A percentile compares a stretch with the other conserved stretches of the same genome.
Evolutionary conservation across 2,113 vertebrate species (phyloP).

Genomic region (Oryzias curvinotus): DNA sequence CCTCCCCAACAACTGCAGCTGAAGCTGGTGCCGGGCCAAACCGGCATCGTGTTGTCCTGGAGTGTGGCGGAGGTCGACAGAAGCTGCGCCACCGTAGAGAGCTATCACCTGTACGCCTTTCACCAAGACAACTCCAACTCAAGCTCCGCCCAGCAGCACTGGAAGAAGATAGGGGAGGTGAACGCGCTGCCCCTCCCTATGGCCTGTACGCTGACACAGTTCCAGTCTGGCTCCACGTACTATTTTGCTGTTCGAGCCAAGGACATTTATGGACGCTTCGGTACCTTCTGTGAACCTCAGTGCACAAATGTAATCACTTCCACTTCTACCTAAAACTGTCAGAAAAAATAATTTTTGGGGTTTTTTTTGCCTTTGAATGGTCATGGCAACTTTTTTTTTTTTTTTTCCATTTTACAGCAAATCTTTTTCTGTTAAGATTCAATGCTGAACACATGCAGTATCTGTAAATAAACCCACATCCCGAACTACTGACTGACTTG

Average conservation of each 20-base stretch:
- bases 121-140: conserved; percentile 80
- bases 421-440: conserved; percentile 34
- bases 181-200: conserved; percentile 95
- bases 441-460: conserved; percentile 35
- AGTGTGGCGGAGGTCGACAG: conserved; percentile 92
- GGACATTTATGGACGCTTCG: conserved; percentile 94
- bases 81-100: conserved; percentile 90
- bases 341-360: background rate
- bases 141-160: conserved; percentile 78
- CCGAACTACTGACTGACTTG: conserved; percentile 47
- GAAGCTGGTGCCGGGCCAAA: conserved; percentile 92
- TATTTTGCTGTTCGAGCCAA: conserved; percentile 96
- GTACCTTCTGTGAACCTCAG: conserved; percentile 96
- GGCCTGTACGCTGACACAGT: conserved; percentile 98
- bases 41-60: conserved; percentile 97
- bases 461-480: conserved; percentile 60
- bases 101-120: conserved; percentile 97
- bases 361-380: conserved; percentile 34
- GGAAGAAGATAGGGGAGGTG: conserved; percentile 99
- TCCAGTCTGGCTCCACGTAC: conserved; percentile 96
- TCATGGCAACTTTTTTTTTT: conserved; percentile 26
- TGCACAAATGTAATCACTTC: conserved; percentile 94
- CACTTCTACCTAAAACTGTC: conserved; percentile 63
- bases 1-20: conserved; percentile 89
- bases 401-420: background rate